A percentile compares a stretch with the other conserved stretches of the same genome.
Evolutionary conservation across 2,113 vertebrate genomes (phyloP).

Genomic region (Chloropsis cyanopogon): DNA sequence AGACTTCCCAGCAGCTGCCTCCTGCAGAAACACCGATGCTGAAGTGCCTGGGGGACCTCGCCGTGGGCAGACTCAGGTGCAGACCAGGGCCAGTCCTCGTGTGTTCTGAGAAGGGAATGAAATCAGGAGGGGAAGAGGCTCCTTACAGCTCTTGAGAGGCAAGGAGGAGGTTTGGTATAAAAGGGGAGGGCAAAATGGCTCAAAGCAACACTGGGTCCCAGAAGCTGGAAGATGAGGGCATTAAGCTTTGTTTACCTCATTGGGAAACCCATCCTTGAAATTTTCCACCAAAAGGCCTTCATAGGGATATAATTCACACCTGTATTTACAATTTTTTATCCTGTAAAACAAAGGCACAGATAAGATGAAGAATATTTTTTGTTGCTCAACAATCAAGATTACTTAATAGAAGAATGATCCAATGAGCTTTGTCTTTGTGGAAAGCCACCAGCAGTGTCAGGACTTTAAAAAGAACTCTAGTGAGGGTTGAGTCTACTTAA

Average conservation of each 20-base stretch:
- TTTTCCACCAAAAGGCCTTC: not conserved
- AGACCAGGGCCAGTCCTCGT: not conserved
- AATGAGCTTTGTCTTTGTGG: not conserved
- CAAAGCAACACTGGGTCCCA: not conserved
- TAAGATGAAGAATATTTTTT: not conserved
- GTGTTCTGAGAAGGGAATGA: not conserved
- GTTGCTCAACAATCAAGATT: not conserved
- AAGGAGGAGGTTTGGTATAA: not conserved
- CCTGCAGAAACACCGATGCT: fast-evolving
- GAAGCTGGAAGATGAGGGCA: not conserved
- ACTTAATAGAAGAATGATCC: not conserved
- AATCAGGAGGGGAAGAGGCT: not conserved
- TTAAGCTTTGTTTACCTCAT: not conserved
- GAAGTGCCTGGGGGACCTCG: not conserved
- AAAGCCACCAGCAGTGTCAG: not conserved
- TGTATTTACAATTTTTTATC: not conserved
- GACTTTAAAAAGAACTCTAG: not conserved
- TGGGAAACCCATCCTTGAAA: not conserved
- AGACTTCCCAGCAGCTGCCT: not conserved
- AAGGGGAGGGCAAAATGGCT: not conserved
- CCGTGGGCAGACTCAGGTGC: not conserved
- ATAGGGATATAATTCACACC: not conserved
- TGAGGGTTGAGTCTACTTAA: not conserved
- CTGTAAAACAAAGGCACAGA: not conserved
- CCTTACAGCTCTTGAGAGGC: not conserved